Evolutionary conservation across 2,113 vertebrate genomes (phyloP).

Genomic region (Crotophaga sulcirostris): DNA sequence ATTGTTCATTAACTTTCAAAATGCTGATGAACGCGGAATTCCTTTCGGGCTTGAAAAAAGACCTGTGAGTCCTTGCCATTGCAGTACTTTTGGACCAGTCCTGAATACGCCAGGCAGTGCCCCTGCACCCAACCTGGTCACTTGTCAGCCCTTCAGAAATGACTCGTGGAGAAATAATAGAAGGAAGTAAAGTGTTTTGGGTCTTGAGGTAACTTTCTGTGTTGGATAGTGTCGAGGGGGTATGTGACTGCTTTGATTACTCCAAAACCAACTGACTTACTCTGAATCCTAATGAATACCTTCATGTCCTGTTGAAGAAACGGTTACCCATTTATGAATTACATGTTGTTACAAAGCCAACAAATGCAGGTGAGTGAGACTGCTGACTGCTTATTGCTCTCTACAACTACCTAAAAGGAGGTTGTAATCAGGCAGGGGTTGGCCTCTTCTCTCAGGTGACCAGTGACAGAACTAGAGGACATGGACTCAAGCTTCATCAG

Average conservation of each 20-base stretch:
- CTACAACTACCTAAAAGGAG: too few relatives aligned
- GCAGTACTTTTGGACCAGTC: neutral
- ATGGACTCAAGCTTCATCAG: too few relatives aligned
- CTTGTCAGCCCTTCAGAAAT: neutral
- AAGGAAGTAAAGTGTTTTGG: neutral
- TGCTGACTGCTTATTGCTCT: too few relatives aligned
- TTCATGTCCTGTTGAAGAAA: neutral
- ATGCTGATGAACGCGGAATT: neutral
- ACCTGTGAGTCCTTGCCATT: neutral
- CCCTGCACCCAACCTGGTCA: neutral
- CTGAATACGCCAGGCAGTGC: neutral
- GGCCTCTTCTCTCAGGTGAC: too few relatives aligned
- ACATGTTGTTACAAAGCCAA: accelerated
- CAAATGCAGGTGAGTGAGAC: too few relatives aligned
- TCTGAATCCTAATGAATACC: neutral
- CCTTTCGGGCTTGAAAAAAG: neutral
- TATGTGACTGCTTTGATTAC: neutral
- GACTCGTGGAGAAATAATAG: neutral
- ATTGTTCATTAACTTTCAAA: neutral
- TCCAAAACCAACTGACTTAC: neutral
- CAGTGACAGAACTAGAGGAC: too few relatives aligned
- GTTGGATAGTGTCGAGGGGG: neutral
- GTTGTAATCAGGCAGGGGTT: too few relatives aligned
- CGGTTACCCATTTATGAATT: neutral
- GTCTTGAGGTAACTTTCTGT: neutral